Evolutionary conservation across 2,888 invertebrate genomes (phyloP).

Genomic region (Lucinisca nassula): DNA sequence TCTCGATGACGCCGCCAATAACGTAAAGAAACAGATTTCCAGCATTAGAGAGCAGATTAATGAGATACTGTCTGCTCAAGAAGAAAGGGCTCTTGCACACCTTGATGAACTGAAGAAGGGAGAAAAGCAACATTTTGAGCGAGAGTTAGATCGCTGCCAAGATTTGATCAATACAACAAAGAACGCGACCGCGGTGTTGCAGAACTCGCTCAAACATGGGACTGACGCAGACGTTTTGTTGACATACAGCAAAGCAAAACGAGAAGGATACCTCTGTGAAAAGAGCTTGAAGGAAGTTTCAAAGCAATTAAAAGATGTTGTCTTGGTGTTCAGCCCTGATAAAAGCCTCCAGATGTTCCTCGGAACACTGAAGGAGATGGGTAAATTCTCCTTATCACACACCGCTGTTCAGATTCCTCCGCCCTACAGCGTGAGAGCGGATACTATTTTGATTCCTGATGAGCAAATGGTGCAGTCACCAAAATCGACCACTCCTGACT

Average conservation of each 20-base stretch:
- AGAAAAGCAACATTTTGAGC: conserved; percentile 62
- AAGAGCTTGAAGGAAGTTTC: conserved; percentile 70
- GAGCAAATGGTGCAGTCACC: conserved; percentile 57
- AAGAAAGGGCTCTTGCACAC: conserved; percentile 65
- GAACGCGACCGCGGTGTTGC: conserved; percentile 67
- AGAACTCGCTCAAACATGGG: conserved; percentile 72
- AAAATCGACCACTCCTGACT: conserved; percentile 14
- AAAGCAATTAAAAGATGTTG: conserved; percentile 62
- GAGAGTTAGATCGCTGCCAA: conserved; percentile 66
- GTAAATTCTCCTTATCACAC: conserved; percentile 69
- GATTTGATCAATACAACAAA: conserved; percentile 70
- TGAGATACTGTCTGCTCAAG: conserved; percentile 70
- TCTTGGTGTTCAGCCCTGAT: conserved; percentile 69
- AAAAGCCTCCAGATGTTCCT: conserved; percentile 70
- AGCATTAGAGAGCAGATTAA: conserved; percentile 69
- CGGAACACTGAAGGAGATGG: conserved; percentile 70
- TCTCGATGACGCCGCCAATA: conserved; percentile 63
- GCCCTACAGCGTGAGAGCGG: conserved; percentile 70
- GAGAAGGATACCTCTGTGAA: conserved; percentile 67
- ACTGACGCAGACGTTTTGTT: conserved; percentile 70
- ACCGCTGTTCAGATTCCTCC: conserved; percentile 70
- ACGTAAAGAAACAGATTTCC: conserved; percentile 71
- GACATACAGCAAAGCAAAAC: conserved; percentile 68
- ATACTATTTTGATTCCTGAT: conserved; percentile 70
- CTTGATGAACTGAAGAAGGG: conserved; percentile 67